These are phyloP conservation scores for Sebastes reedi DNA, from an alignment of 2,797 vertebrate species.

Conservation along the genomic window DNA sequence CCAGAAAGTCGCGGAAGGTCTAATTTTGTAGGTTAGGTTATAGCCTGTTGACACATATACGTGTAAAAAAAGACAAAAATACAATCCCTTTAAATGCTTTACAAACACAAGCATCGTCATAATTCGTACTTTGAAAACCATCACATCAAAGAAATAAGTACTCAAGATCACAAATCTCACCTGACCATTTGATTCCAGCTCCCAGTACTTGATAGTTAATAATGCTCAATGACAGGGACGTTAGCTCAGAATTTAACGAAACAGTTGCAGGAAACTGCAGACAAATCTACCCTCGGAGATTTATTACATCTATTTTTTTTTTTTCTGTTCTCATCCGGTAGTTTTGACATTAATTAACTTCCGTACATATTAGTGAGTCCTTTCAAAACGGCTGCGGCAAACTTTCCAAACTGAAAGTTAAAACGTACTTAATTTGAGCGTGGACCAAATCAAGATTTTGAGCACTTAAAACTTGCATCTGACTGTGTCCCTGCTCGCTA, in stretches of 20 bases:
- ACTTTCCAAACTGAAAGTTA: not conserved
- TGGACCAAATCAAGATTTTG: not conserved
- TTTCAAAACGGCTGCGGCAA: not conserved
- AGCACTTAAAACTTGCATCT: not conserved
- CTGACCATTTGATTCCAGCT: not conserved
- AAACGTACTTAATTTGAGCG: not conserved
- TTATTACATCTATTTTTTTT: not conserved
- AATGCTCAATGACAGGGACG: not conserved
- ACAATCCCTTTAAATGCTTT: too few relatives aligned
- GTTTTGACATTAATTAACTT: not conserved
- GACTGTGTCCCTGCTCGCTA: not conserved
- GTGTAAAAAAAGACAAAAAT: too few relatives aligned
- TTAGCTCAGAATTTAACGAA: not conserved
- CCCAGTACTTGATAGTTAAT: fast-evolving
- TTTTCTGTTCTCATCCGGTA: not conserved
- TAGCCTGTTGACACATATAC: too few relatives aligned
- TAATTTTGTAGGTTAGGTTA: too few relatives aligned
- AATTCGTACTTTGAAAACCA: not conserved
- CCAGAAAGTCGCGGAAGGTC: too few relatives aligned
- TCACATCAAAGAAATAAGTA: not conserved
- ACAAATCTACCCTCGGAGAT: too few relatives aligned
- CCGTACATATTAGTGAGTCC: not conserved
- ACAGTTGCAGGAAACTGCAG: not conserved
- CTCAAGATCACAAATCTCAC: not conserved
- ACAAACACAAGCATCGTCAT: too few relatives aligned